Evolutionary conservation across 2,113 vertebrate genomes (phyloP).

Genomic region (Trichechus manatus): DNA sequence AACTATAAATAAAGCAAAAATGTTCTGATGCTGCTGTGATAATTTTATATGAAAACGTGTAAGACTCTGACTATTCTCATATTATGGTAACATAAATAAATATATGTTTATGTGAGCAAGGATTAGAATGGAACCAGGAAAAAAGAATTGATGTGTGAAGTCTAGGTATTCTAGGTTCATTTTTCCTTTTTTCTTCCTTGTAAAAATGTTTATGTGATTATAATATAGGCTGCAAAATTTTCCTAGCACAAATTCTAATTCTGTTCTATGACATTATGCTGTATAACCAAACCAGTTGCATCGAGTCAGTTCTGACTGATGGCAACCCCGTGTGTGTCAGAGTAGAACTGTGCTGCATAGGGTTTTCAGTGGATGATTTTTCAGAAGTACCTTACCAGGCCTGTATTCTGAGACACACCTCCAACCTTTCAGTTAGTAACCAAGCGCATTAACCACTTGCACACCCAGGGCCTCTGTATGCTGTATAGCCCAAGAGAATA

Average conservation of each 20-base stretch:
- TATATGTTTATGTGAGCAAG: background rate
- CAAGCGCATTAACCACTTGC: background rate
- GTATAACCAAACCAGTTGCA: background rate
- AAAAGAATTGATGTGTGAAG: background rate
- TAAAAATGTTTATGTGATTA: background rate
- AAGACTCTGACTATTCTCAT: background rate
- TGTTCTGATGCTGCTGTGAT: background rate
- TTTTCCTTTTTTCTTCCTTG: background rate
- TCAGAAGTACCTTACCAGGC: background rate
- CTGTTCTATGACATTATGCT: background rate
- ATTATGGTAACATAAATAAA: background rate
- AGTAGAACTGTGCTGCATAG: background rate
- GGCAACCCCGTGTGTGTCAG: background rate
- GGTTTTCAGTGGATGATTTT: background rate
- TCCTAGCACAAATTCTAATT: background rate
- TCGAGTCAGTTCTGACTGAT: background rate
- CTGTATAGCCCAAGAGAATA: background rate
- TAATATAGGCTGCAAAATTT: background rate
- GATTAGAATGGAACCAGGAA: background rate
- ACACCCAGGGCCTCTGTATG: background rate
- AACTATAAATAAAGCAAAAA: background rate
- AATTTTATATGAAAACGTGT: slow-evolving; percentile 28
- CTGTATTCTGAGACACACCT: background rate
- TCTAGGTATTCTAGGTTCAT: background rate
- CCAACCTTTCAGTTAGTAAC: background rate